Percentiles rank a stretch among this genome's conserved stretches.
Evolutionary conservation across 2,888 invertebrate genomes (phyloP).

Genomic region (Stenodera caucasica): DNA sequence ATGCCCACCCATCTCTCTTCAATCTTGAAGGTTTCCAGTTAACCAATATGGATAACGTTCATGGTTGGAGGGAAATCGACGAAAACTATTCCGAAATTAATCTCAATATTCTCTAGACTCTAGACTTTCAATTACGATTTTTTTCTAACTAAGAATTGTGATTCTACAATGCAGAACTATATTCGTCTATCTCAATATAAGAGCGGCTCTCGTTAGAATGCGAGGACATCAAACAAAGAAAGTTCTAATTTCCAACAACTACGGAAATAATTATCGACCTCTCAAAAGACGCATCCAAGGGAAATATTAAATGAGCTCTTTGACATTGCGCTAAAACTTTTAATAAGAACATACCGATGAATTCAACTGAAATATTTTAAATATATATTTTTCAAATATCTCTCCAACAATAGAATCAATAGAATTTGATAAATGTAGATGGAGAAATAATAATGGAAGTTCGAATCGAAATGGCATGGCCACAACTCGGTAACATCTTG

Average conservation of each 20-base stretch:
- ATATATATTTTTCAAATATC: slow-evolving; percentile 8
- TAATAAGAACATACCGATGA: background rate
- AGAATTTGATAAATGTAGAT: no score
- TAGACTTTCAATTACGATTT: no score
- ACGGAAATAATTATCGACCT: slow-evolving; percentile 3
- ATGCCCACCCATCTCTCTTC: background rate
- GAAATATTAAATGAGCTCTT: background rate
- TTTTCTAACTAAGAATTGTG: no score
- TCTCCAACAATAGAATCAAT: no score
- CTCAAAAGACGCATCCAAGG: background rate
- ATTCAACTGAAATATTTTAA: slow-evolving; percentile 2
- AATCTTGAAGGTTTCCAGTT: background rate
- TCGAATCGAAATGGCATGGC: background rate
- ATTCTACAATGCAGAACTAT: no score
- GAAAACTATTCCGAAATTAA: background rate
- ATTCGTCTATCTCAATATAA: background rate
- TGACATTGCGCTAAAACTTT: background rate
- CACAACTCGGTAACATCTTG: slow-evolving; percentile 6
- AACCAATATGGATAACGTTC: background rate
- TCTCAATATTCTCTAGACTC: background rate
- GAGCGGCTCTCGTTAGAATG: slow-evolving; percentile 5
- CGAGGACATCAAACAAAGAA: background rate
- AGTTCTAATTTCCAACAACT: background rate
- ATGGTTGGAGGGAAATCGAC: background rate
- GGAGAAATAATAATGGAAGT: no score